phyloP scores from a whole-genome alignment of 2,797 vertebrate genomes.

The Adrianichthys oophorus region DNA sequence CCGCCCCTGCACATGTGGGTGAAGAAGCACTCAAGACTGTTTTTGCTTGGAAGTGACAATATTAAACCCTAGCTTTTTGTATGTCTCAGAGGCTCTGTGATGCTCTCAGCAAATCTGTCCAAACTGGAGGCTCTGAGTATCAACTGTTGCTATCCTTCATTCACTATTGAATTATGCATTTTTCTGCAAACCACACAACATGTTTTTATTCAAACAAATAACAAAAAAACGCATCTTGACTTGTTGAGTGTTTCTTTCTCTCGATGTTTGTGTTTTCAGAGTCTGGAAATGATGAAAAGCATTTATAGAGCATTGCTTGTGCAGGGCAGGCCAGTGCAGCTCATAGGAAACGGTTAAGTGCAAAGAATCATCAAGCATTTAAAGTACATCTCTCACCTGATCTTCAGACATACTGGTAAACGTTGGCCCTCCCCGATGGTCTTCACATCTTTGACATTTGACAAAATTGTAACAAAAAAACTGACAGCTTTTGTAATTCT shows the following conservation, averaged over 20 bases:
- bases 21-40: slow-evolving; percentile 43
- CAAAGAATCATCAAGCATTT: slow-evolving; percentile 69
- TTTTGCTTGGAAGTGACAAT: slow-evolving; percentile 61
- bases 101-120: slow-evolving; percentile 41
- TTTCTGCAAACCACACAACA: slow-evolving; percentile 27
- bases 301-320: slow-evolving; percentile 7
- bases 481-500: slow-evolving; percentile 52
- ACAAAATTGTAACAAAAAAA: slow-evolving; percentile 27
- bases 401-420: slow-evolving; percentile 59
- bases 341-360: slow-evolving; percentile 62
- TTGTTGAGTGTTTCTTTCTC: slow-evolving; percentile 29
- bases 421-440: slow-evolving; percentile 37
- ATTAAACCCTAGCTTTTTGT: slow-evolving; percentile 39
- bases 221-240: slow-evolving; percentile 44
- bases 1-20: slow-evolving; percentile 41
- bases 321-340: slow-evolving; percentile 27
- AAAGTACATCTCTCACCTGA: slow-evolving; percentile 57
- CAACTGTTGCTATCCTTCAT: slow-evolving; percentile 33
- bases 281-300: slow-evolving; percentile 3
- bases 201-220: slow-evolving; percentile 59
- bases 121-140: slow-evolving; percentile 31
- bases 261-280: slow-evolving; percentile 4
- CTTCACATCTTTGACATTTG: slow-evolving; percentile 59
- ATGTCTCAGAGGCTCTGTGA: slow-evolving; percentile 37
- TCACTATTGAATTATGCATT: slow-evolving; percentile 36